Percentiles rank a stretch among this genome's conserved stretches.
Evolutionary conservation across 2,797 vertebrate species (phyloP).

Genomic region (Xyrichtys novacula): DNA sequence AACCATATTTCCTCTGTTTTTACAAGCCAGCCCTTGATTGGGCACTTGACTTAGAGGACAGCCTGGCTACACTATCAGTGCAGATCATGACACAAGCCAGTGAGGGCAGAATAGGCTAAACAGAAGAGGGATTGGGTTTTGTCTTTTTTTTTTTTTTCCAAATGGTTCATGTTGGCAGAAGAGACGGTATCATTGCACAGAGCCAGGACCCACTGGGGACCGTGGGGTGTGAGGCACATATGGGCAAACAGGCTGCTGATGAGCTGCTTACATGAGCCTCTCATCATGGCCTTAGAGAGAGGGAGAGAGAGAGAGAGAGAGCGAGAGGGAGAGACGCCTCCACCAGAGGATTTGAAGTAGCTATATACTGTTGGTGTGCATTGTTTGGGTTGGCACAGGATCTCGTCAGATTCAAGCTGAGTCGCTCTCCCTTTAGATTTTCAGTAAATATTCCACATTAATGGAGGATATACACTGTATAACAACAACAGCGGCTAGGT

Average conservation of each 20-base stretch:
- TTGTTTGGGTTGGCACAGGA: slow-evolving; percentile 59
- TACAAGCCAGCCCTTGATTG: slow-evolving; percentile 14
- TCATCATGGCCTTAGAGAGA: slow-evolving; percentile 72
- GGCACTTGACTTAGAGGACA: slow-evolving; percentile 31
- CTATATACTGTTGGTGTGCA: slow-evolving; percentile 43
- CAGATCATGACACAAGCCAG: slow-evolving; percentile 62
- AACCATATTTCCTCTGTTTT: slow-evolving; percentile 10
- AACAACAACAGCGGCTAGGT: slow-evolving; percentile 18
- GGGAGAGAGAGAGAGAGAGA: slow-evolving; percentile 3
- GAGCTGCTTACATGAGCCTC: slow-evolving; percentile 81
- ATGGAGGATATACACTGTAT: slow-evolving; percentile 7
- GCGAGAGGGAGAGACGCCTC: slow-evolving; percentile 55
- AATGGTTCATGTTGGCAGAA: slow-evolving; percentile 78
- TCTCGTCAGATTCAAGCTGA: slow-evolving; percentile 36
- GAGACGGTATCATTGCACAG: slow-evolving; percentile 82
- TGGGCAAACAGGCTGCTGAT: slow-evolving; percentile 82
- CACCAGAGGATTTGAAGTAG: slow-evolving; percentile 65
- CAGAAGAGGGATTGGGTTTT: slow-evolving; percentile 56
- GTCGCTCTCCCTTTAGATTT: slow-evolving; percentile 29
- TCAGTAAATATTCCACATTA: slow-evolving; percentile 21
- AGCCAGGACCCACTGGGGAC: slow-evolving; percentile 79
- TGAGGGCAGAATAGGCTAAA: slow-evolving; percentile 62
- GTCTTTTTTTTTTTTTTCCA: slow-evolving; percentile 68
- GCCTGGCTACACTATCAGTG: slow-evolving; percentile 30
- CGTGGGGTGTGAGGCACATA: slow-evolving; percentile 83